Base-by-base conservation (phyloP, 2,797 vertebrate genomes). In the Phrynocephalus forsythii region DNA sequence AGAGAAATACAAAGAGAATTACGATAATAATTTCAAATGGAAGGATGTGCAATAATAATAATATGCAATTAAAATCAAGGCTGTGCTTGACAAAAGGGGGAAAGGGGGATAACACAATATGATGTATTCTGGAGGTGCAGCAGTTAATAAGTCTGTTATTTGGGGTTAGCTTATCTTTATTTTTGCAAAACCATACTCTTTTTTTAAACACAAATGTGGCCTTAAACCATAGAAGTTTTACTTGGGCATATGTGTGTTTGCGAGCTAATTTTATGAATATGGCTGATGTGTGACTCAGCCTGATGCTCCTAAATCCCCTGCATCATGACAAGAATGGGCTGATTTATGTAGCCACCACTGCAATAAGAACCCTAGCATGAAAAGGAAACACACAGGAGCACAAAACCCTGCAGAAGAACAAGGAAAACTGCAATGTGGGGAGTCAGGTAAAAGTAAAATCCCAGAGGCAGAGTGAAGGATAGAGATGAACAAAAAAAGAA, bases 1-100 rank as follows among this genome's bases (percentile, higher is more conserved):
- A 2, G 68, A 88, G 13, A 89, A 91, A 94, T 33, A 79, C 78
- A 89, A 90, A 92, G 63, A 89, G 75, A 92, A 93, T 89, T 91
- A 89, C 78, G 86, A 68, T 80, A 93, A 87, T 86, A 90, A 93
- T 90, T 93, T 73, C 30, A 90, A 94, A 94, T 90, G 90, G 48
- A 89, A 88, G 84, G 71, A 89, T 84, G 48, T 89, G 80, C 44
- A 90, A 89, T 93, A 90, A 90, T 93, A 90, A 90, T 84, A 89
- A 92, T 26, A 1, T 48, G 90, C 44, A 92, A 88, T 93, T 94
- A 92, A 93, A 88, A 90, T 88, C 90, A 93, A 90, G 73, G 75
- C 81, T 93, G 60, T 91, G 88, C 44, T 91, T 93, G 56, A 92
- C 11, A 90, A 90, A 94, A 93, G 44, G 68, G 89, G 87, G 69